These are phyloP conservation scores for Rhea americana DNA, from an alignment of 2,113 vertebrate genomes.

Conservation along the genomic window DNA sequence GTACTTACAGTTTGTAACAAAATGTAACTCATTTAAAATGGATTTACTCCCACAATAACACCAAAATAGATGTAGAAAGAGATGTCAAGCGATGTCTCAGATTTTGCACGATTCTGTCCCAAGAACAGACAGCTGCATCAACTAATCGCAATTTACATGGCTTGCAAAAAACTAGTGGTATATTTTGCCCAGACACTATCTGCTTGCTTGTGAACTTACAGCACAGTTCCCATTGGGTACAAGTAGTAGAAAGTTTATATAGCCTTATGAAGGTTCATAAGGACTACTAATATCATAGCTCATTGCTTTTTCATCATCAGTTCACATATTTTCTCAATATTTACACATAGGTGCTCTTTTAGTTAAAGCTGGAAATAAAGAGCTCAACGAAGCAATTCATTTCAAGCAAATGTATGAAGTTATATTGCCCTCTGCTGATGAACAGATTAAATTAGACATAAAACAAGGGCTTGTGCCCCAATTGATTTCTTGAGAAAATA, in stretches of 20 bases:
- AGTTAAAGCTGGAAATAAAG: conserved; percentile 45
- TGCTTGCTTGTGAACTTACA: not conserved
- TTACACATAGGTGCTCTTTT: conserved; percentile 40
- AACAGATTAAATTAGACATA: conserved; percentile 32
- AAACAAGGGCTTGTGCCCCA: not conserved
- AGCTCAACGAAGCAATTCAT: conserved; percentile 37
- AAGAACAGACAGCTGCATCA: not conserved
- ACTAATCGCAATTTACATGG: not conserved
- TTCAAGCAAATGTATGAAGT: conserved; percentile 24
- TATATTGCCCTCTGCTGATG: conserved; percentile 74
- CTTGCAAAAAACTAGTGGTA: not conserved
- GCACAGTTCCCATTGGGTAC: not conserved
- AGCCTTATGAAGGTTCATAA: conserved; percentile 15
- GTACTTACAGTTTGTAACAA: not conserved
- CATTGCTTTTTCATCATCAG: conserved; percentile 53
- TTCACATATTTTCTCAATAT: conserved; percentile 52
- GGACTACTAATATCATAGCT: conserved; percentile 47
- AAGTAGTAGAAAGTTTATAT: not conserved
- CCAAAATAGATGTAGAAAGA: not conserved
- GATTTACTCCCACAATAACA: not conserved
- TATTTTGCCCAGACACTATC: not conserved
- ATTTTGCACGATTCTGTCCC: not conserved
- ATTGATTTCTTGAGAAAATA: not conserved
- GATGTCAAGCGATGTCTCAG: not conserved
- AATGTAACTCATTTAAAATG: not conserved